phyloP scores from a whole-genome alignment of 2,797 vertebrate species.

The Otolemur crassicaudatus region DNA sequence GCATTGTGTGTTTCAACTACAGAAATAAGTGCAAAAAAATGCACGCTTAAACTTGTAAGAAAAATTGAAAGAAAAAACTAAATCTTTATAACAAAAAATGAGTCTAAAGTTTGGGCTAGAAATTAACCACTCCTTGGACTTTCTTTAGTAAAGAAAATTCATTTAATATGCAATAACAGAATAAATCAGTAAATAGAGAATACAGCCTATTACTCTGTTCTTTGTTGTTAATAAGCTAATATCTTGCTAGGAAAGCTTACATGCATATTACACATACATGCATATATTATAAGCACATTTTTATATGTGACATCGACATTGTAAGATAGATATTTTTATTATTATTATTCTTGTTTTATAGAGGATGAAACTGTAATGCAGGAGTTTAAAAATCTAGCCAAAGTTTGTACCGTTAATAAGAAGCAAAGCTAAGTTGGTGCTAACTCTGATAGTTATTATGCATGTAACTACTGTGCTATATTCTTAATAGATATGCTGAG shows the following conservation, averaged over 20 bases:
- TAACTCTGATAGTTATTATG: neutral
- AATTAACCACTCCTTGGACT: neutral
- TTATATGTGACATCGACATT: neutral
- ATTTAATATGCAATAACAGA: neutral
- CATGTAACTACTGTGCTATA: neutral
- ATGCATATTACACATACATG: neutral
- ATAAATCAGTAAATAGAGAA: neutral
- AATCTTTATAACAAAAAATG: neutral
- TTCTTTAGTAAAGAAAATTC: slow-evolving; percentile 47
- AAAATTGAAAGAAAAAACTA: neutral
- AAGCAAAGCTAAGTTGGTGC: neutral
- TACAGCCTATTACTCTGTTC: neutral
- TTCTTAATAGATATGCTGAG: neutral
- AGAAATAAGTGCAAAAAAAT: slow-evolving; percentile 11
- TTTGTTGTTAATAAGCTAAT: neutral
- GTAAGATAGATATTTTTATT: neutral
- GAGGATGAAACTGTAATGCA: neutral
- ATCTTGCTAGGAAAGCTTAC: neutral
- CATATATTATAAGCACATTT: neutral
- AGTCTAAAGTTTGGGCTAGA: neutral
- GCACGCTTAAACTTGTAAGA: neutral
- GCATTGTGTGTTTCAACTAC: neutral
- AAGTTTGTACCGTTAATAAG: neutral
- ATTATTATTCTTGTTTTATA: neutral
- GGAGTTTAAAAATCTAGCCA: neutral